Base-by-base conservation (phyloP, 2,888 invertebrate species). In the Salticus scenicus region DNA sequence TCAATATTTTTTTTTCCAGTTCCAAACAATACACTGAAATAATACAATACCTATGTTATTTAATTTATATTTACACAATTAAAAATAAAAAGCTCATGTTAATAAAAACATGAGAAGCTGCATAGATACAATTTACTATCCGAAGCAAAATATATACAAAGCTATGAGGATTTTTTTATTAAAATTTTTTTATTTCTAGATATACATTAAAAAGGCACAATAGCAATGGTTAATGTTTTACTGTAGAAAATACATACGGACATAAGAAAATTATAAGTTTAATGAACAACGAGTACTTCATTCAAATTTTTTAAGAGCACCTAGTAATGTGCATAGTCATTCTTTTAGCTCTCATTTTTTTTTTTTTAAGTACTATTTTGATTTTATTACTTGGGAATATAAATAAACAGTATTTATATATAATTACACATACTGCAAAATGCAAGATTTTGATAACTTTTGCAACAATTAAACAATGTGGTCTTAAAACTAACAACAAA, bases 121-220 rank as follows among this genome's bases (percentile, higher is more conserved):
- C n/a, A n/a, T n/a, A n/a, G n/a, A n/a, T n/a, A n/a, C n/a, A n/a
- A n/a, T n/a, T n/a, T n/a, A n/a, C n/a, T n/a, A 5, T 10, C 17
- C 47, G 17, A 5, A 37, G 10, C 14, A 47, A 47, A n/a, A 24
- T 57, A 57, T 57, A 57, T 57, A 57, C 57, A 57, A 47, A 47
- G 24, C 17, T 24, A 57, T 57, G 57, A 24, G 24, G 57, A 5
- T 57, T 57, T 57, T 24, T 57, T 5, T 7, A 24, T 57, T 24
- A 57, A 57, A 57, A 57, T 24, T 5, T 7, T 20, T 57, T 57
- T 24, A 57, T 57, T 57, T 57, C 57, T 57, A 57, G 24, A 57
- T 57, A 57, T 57, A 57, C 57, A 57, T 57, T 57, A 57, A 57
- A 57, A 57, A 57, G 57, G 57, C 57, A 57, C 57, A 57, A 57